Conservation (phyloP, 1,140 invertebrate species). For the Harpegnathos saltator region DNA sequence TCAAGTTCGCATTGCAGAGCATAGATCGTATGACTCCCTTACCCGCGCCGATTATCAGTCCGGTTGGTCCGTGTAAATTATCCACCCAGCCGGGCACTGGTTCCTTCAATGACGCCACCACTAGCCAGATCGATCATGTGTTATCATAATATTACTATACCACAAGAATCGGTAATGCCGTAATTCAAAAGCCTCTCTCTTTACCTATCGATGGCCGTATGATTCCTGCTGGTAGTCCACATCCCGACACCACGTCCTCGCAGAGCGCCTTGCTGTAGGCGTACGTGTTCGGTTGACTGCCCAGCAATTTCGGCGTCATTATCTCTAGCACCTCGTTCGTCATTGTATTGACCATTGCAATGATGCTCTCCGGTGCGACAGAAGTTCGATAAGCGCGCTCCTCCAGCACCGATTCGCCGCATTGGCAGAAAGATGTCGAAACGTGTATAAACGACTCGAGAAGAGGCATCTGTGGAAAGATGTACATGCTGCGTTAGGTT, state of each 20-base stretch:
- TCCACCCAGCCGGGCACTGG: constrained; percentile 96
- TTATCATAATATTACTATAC: too few species aligned
- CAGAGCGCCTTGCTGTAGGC: constrained; percentile 92
- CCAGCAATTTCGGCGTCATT: constrained; percentile 92
- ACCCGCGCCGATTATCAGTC: constrained; percentile 91
- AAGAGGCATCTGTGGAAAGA: constrained; percentile 76
- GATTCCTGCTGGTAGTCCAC: constrained; percentile 89
- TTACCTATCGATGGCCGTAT: constrained; percentile 92
- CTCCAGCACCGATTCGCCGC: constrained; percentile 89
- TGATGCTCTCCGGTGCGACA: constrained; percentile 90
- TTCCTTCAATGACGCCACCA: constrained; percentile 90
- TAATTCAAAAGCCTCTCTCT: not conserved
- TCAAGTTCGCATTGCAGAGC: constrained; percentile 86
- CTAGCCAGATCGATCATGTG: constrained; percentile 78
- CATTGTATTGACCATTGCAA: constrained; percentile 93
- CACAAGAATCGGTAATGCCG: not conserved
- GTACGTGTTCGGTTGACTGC: constrained; percentile 92
- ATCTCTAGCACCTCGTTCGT: constrained; percentile 89
- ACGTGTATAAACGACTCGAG: constrained; percentile 89
- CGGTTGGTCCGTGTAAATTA: constrained; percentile 97
- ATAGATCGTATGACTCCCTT: constrained; percentile 93
- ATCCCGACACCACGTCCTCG: constrained; percentile 89
- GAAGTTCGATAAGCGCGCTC: constrained; percentile 89
- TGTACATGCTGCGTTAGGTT: not conserved
- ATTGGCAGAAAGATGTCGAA: constrained; percentile 94